Base-by-base conservation (phyloP, 2,797 vertebrate species). In the Chaenodraco wilsoni region DNA sequence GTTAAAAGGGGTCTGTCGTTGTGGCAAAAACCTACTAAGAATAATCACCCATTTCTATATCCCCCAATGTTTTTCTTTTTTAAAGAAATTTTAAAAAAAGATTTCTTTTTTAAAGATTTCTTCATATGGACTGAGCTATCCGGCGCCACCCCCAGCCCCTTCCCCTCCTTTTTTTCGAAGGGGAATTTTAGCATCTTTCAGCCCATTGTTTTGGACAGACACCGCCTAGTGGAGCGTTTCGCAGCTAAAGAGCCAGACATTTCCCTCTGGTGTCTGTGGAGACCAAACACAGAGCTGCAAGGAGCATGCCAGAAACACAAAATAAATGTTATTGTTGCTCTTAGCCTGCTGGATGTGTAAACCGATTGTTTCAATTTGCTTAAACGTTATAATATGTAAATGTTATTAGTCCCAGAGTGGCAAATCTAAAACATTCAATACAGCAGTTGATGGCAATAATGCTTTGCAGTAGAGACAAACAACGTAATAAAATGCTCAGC, bases 11-110 rank as follows among this genome's bases (percentile, higher is more conserved):
- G 17, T 49, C 0, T 4, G 17, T 48, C 33, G 8, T 41, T 6
- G 14, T 65, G 54, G 49, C 4, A n/a, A 67, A 55, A 67, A 55
- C 70, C 27, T 2, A 8, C 58, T 23, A 48, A 51, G 13, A 40
- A 41, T 48, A n/a, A 33, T 62, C 58, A 2, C 21, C 15, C 3
- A 6, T 40, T 37, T 58, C 33, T 61, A 14, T 14, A 37, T 37
- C 33, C 33, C 33, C 33, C 33, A 37, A 9, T 0, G 8, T 2
- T 37, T 37, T 37, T 21, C 8, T 37, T 37, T 37, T 27, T 27
- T 5, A 27, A 27, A 27, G 27, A 27, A 19, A 19, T 19, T 19
- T 19, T 19, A 1, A 19, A 19, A 19, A 19, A n/a, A n/a, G n/a
- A n/a, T 37, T 37, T 21, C 8, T 37, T 37, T 37, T 27, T 27